These are phyloP conservation scores for Luperina nickerlii DNA, from an alignment of 2,888 invertebrate genomes.

Conservation along the genomic window DNA sequence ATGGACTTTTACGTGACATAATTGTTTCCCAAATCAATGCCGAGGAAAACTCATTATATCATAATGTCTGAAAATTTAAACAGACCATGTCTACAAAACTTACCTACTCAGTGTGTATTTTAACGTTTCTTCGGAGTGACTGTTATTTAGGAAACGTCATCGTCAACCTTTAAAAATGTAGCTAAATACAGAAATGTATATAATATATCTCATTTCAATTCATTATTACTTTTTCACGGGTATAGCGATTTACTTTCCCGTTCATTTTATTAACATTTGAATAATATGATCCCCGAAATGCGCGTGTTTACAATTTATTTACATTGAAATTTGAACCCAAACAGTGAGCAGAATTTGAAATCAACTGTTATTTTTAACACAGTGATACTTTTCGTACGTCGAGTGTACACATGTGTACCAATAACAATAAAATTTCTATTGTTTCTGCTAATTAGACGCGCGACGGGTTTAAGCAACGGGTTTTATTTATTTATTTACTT, in stretches of 20 bases:
- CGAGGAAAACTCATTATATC: not conserved
- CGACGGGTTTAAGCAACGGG: not conserved
- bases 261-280: slow-evolving; percentile 4
- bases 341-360: slow-evolving; percentile 9
- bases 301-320: not conserved
- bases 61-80: not conserved
- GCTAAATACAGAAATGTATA: too few species aligned
- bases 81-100: too few species aligned
- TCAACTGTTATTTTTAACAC: not conserved
- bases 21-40: too few species aligned
- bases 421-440: too few species aligned
- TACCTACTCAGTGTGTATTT: not conserved
- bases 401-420: too few species aligned
- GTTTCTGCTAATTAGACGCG: too few species aligned
- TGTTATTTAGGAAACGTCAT: not conserved
- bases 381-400: too few species aligned
- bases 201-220: too few species aligned
- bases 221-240: too few species aligned
- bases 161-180: not conserved
- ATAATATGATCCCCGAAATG: slow-evolving; percentile 4
- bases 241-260: not conserved
- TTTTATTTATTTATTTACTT: too few species aligned
- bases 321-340: not conserved
- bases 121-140: not conserved
- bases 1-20: too few species aligned